Conservation (phyloP, 2,888 invertebrate species). For the Lasioglossum figueresi region DNA sequence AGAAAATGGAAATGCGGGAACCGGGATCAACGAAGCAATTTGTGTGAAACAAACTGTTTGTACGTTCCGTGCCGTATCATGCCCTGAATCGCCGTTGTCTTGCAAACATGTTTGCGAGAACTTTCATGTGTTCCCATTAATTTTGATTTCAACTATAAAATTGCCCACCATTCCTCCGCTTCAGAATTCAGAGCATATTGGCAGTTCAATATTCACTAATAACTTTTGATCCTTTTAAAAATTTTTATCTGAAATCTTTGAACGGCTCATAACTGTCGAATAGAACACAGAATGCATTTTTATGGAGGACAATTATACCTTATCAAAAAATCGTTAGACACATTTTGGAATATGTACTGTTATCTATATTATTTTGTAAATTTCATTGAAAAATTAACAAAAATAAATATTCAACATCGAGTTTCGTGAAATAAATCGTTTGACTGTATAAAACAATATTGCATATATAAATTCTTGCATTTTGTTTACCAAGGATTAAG, state of each 20-base stretch:
- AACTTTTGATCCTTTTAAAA: not conserved
- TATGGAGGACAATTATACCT: too few species aligned
- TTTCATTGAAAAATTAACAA: not conserved
- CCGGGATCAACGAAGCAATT: constrained; percentile 29
- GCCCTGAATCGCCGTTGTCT: not conserved
- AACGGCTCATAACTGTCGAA: too few species aligned
- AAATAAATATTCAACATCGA: not conserved
- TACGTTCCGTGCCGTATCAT: constrained; percentile 12
- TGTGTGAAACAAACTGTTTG: constrained; percentile 19
- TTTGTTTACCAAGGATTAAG: too few species aligned
- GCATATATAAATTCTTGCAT: too few species aligned
- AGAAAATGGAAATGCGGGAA: constrained; percentile 36
- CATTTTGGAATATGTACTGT: too few species aligned
- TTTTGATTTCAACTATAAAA: not conserved
- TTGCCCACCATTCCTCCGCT: not conserved
- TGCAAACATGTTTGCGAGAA: not conserved
- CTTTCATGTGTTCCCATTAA: not conserved
- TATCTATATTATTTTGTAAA: too few species aligned
- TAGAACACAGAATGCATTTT: not conserved
- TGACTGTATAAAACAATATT: too few species aligned
- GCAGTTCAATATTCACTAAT: too few species aligned
- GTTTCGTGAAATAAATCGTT: not conserved
- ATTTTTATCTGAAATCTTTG: too few species aligned
- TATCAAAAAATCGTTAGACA: not conserved
- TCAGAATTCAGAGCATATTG: not conserved